phyloP scores from a whole-genome alignment of 1,140 invertebrate species.

The Zophobas morio region DNA sequence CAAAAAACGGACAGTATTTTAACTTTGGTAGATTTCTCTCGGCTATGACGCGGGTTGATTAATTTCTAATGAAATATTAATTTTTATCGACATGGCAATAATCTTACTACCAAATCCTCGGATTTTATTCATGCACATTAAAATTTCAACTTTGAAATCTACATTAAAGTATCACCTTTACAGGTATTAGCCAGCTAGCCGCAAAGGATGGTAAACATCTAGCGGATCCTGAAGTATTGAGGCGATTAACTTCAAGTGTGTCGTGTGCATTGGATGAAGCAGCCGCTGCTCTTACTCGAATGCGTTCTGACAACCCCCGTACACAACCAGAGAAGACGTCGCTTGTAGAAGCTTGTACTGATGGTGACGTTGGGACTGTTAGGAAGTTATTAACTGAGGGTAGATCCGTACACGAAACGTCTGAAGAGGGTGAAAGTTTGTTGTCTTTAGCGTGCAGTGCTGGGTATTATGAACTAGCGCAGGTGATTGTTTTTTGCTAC shows the following conservation, averaged over 20 bases:
- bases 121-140: slow-evolving; percentile 1
- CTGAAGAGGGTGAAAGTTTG: slow-evolving; percentile 93
- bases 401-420: slow-evolving; percentile 91
- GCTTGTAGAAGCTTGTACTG: slow-evolving; percentile 90
- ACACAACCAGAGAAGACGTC: slow-evolving; percentile 72
- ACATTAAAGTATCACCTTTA: neutral
- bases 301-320: slow-evolving; percentile 87
- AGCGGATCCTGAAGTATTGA: slow-evolving; percentile 85
- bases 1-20: no score
- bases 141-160: neutral
- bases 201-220: slow-evolving; percentile 85
- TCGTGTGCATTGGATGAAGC: slow-evolving; percentile 96
- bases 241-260: slow-evolving; percentile 88
- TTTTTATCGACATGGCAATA: neutral
- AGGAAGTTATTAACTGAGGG: slow-evolving; percentile 92
- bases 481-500: slow-evolving; percentile 71
- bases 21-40: no score
- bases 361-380: slow-evolving; percentile 93
- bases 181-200: slow-evolving; percentile 83
- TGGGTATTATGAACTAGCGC: slow-evolving; percentile 94
- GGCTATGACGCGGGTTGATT: no score
- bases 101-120: neutral
- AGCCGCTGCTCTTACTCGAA: slow-evolving; percentile 93
- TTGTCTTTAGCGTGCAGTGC: slow-evolving; percentile 93
- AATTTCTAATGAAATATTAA: neutral